Evolutionary conservation across 2,888 invertebrate species (phyloP).

Genomic region (Sympetrum striolatum): DNA sequence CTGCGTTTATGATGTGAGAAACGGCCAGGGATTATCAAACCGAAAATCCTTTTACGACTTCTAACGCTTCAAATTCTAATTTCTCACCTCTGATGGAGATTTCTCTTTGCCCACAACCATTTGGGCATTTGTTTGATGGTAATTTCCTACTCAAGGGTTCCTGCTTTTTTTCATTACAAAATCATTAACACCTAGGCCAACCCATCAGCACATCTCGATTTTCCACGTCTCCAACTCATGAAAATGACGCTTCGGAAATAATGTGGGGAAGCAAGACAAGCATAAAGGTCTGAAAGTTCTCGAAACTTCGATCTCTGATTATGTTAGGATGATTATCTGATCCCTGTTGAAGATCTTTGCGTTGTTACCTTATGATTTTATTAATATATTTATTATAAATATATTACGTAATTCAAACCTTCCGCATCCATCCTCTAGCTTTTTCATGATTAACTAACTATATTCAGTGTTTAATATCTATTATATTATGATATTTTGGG

Average conservation of each 20-base stretch:
- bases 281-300: no score
- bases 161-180: not conserved
- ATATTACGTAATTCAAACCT: no score
- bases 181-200: conserved; percentile 11
- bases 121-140: conserved; percentile 9
- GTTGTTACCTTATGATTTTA: no score
- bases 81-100: not conserved
- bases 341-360: no score
- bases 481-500: no score
- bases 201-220: not conserved
- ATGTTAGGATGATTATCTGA: no score
- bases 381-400: no score
- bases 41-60: not conserved
- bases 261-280: no score
- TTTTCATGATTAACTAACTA: no score
- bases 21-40: not conserved
- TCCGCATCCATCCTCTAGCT: no score
- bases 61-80: conserved; percentile 5
- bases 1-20: not conserved
- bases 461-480: no score
- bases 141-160: not conserved
- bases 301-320: no score
- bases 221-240: not conserved
- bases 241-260: not conserved
- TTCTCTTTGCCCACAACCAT: not conserved